Base-by-base conservation (phyloP, 2,113 vertebrate genomes). In the Stictonetta naevosa region DNA sequence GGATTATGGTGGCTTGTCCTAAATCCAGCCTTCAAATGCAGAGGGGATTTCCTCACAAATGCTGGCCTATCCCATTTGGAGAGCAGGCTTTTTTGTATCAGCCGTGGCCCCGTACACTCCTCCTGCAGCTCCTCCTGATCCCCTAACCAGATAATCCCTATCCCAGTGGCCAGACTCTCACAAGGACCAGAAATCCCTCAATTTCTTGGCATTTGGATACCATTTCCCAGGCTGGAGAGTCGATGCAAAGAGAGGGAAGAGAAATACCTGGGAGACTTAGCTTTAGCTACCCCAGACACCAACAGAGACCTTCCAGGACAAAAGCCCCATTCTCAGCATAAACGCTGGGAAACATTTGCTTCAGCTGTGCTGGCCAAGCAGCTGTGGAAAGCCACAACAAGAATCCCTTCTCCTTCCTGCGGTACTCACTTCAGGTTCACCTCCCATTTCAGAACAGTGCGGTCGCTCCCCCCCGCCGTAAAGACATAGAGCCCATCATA, bases 391-490 rank as follows among this genome's bases (percentile, higher is more conserved):
- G 34, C 12, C 2, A 2, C 23, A 40, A 50, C 22, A 50, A 48
- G 46, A 44, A 6, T 25, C 28, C 26, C 42, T n/a, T 50, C 62
- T 63, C 62, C 33, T 40, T 60, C n/a, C 90, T 31, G n/a, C 7
- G 1, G 11, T 29, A 96, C 97, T 82, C 96, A 99, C 99, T 82
- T 94, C 5, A 98, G 58, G 94, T 98, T 98, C 91, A 99, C 95
- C 69, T 98, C 96, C 99, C 99, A 99, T 62, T 98, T 98, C 50
- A 98, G 93, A 4, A 98, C 98, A 0, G 98, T 98, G 83, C 94
- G 90, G 86, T 99, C 99, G 1, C 73, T 44, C 1, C 98, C 98
- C n/a, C 99, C 99, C 0, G 98, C 98, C 2, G 99, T 99, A 83
- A 99, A 99, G 95, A 98, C 11, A 16, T 98, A 98, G 63, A 19